phyloP scores from a whole-genome alignment of 2,113 vertebrate species.

The Tricholaema leucomelas region DNA sequence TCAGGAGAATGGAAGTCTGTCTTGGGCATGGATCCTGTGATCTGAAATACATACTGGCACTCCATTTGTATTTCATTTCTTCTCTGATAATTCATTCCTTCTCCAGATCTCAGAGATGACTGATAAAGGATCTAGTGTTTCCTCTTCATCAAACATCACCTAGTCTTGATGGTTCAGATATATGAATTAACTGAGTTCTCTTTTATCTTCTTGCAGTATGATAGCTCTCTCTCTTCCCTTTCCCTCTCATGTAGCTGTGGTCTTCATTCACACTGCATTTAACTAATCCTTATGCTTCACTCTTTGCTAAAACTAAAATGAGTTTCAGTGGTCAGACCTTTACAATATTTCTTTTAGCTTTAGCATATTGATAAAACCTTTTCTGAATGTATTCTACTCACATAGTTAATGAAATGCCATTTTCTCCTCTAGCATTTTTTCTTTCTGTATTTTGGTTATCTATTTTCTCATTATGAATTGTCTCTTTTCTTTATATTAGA shows the following conservation, averaged over 20 bases:
- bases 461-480: not conserved
- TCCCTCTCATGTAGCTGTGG: not conserved
- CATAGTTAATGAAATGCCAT: not conserved
- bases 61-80: not conserved
- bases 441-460: not conserved
- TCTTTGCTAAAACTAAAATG: not conserved
- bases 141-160: not conserved
- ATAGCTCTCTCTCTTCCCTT: not conserved
- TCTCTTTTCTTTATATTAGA: not conserved
- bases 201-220: not conserved
- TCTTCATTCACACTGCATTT: not conserved
- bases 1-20: not conserved
- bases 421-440: not conserved
- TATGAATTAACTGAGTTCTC: not conserved
- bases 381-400: no score
- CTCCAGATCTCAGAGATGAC: not conserved
- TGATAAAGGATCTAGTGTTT: not conserved
- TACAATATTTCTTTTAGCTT: not conserved
- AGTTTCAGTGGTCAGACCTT: not conserved
- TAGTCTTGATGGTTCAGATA: not conserved
- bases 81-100: not conserved
- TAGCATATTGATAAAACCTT: not conserved
- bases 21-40: not conserved
- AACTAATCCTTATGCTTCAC: not conserved
- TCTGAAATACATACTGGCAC: not conserved